Conservation (phyloP, 2,797 vertebrate genomes). For the Lacerta bilineata region DNA sequence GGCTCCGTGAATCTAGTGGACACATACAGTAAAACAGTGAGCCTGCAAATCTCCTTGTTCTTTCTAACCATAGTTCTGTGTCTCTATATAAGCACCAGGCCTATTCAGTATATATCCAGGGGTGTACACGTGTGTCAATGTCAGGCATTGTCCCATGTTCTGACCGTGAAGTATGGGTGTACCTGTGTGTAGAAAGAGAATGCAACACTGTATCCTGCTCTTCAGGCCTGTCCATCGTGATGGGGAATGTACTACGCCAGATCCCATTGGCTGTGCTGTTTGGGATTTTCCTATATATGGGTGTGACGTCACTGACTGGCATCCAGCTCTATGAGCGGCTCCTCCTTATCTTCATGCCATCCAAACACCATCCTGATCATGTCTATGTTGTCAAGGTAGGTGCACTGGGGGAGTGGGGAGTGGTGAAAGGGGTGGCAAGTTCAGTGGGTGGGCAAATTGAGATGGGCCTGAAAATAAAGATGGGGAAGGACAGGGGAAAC, state of each 20-base stretch:
- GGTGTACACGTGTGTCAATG: not conserved
- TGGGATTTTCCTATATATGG: slow-evolving; percentile 99
- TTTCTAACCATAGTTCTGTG: not conserved
- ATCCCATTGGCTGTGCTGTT: slow-evolving; percentile 98
- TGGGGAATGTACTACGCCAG: slow-evolving; percentile 92
- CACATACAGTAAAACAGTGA: not conserved
- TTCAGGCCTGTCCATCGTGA: slow-evolving; percentile 94
- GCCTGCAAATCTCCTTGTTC: not conserved
- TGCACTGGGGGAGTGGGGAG: too few relatives aligned
- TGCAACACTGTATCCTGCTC: slow-evolving; percentile 33
- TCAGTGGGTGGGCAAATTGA: not conserved
- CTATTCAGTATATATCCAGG: not conserved
- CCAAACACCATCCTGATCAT: slow-evolving; percentile 97
- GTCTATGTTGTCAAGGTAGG: slow-evolving; percentile 95
- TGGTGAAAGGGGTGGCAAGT: not conserved
- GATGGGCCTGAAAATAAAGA: slow-evolving; percentile 22
- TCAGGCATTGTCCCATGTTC: fast-evolving
- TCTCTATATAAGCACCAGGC: not conserved
- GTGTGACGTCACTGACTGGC: slow-evolving; percentile 95
- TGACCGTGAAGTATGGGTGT: not conserved
- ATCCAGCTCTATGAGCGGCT: slow-evolving; percentile 97
- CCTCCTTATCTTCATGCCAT: slow-evolving; percentile 94
- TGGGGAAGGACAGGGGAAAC: not conserved
- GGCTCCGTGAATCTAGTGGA: not conserved
- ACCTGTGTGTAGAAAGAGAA: not conserved